Evolutionary conservation across 2,888 invertebrate genomes (phyloP).

Genomic region (Philopedon plagiatum): DNA sequence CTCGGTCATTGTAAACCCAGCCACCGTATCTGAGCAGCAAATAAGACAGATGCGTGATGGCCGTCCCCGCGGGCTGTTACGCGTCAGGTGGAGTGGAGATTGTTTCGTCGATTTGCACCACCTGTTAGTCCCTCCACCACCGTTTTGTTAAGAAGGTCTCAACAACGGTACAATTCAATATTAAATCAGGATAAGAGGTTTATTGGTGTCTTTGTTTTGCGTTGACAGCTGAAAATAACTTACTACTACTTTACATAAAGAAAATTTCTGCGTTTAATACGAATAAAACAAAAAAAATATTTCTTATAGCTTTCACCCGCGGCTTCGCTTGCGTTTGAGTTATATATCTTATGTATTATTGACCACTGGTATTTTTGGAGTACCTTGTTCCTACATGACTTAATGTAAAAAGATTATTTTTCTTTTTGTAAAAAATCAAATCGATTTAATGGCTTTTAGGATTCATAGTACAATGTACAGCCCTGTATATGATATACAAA

Average conservation of each 20-base stretch:
- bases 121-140: conserved; percentile 38
- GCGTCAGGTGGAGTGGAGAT: conserved; percentile 46
- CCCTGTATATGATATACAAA: too few relatives aligned
- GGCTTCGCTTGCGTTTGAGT: too few relatives aligned
- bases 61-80: conserved; percentile 34
- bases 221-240: conserved; percentile 5
- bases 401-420: too few relatives aligned
- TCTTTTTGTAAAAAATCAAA: too few relatives aligned
- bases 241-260: neutral
- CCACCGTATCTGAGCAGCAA: conserved; percentile 24
- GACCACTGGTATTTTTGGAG: too few relatives aligned
- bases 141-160: conserved; percentile 21
- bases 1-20: conserved; percentile 20
- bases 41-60: conserved; percentile 46
- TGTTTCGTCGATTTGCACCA: conserved; percentile 39
- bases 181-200: conserved; percentile 23
- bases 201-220: conserved; percentile 6
- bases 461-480: too few relatives aligned
- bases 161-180: conserved; percentile 26
- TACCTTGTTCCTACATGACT: too few relatives aligned
- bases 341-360: too few relatives aligned
- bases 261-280: neutral
- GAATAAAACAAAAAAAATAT: neutral
- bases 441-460: too few relatives aligned
- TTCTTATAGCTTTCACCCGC: too few relatives aligned